Evolutionary conservation across 2,113 vertebrate genomes (phyloP), one percentile per base, ranked within the genome.

Genomic region (Callipepla californica): DNA sequence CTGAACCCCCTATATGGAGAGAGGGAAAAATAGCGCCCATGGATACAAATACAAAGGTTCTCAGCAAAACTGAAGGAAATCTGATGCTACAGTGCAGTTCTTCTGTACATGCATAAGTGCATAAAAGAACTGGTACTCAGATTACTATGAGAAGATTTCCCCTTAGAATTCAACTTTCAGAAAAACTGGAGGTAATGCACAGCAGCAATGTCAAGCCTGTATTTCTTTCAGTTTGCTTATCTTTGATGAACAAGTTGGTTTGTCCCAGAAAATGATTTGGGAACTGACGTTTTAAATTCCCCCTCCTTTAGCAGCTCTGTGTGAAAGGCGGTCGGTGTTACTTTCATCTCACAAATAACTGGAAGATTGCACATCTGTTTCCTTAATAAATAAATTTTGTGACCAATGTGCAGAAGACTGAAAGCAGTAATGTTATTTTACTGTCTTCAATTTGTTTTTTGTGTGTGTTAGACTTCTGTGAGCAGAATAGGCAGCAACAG

Each of bases 1-100:
- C n/a, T 61, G 20, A 74, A 19, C 9, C 7, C 11, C 23, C 40
- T 21, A 55, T 1, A 0, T 25, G 30, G 57, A 50, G 53, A 69
- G 25, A 25, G 25, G 12, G 15, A 55, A 89, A 73, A 4, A 0
- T 51, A 26, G 12, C 23, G 32, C 9, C 5, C 4, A 1, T 42
- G 30, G 5, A 13, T 80, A 55, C 45, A 65, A 48, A 73, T 82
- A 59, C 63, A 51, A 59, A 93, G 38, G 25, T 63, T 85, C 61
- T 86, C 36, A 50, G 57, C 19, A 53, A 36, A 81, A 62, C 23
- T 2, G 21, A 62, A 55, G 51, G 51, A 63, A 50, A 63, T 42
- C 13, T 14, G 42, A 13, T 72, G 34, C 26, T 70, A 10, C 25
- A 34, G 48, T 55, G 66, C n/a, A 36, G 3, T 58, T 79, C 57